phyloP scores from a whole-genome alignment of 2,797 vertebrate species.

The Chiroxiphia lanceolata region DNA sequence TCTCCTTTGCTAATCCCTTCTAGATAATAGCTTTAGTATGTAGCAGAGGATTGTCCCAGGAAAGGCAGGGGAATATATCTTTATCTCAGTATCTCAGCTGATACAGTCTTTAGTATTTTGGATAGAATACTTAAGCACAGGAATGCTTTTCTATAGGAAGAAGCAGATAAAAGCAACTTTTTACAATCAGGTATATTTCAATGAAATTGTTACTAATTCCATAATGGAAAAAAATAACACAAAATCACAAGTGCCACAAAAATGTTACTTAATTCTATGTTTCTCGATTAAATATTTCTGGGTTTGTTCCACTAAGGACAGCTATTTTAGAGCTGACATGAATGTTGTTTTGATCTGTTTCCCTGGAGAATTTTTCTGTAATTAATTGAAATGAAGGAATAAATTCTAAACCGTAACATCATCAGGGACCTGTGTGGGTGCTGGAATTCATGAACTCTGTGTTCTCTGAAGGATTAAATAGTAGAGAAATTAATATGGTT shows the following conservation, averaged over 20 bases:
- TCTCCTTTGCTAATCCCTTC: not conserved
- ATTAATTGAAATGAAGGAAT: constrained; percentile 5
- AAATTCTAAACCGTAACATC: not conserved
- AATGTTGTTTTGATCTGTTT: not conserved
- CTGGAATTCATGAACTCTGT: not conserved
- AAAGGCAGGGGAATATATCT: not conserved
- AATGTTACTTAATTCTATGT: not conserved
- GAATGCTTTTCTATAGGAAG: not conserved
- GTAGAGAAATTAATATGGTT: not conserved
- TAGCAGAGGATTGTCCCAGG: not conserved
- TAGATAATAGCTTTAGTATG: not conserved
- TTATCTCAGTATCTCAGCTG: not conserved
- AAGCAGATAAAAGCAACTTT: not conserved
- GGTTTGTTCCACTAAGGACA: not conserved
- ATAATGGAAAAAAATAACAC: not conserved
- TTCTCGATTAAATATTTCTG: not conserved
- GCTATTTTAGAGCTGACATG: not conserved
- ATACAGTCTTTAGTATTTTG: not conserved
- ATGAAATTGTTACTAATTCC: not conserved
- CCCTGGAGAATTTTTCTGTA: not conserved
- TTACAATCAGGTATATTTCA: not conserved
- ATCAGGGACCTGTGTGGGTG: not conserved
- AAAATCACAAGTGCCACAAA: not conserved
- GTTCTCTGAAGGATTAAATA: not conserved
- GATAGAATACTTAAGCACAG: not conserved